Evolutionary conservation across 2,113 vertebrate genomes (phyloP).

Genomic region (Cygnus buccinator): DNA sequence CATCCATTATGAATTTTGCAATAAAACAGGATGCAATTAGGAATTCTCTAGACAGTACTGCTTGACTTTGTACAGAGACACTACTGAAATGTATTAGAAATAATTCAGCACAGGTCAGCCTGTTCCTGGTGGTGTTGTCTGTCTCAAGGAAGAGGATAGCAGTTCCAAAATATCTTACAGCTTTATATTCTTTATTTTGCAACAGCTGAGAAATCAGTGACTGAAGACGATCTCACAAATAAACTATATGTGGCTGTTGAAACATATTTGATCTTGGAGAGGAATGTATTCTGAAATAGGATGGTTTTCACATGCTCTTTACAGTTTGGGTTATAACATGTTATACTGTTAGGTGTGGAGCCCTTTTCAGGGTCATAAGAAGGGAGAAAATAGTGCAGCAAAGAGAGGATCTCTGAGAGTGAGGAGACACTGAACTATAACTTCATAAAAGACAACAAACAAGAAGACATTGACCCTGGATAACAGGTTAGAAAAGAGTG

Average conservation of each 20-base stretch:
- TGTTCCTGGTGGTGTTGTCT: neutral
- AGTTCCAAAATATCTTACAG: neutral
- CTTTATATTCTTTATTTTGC: neutral
- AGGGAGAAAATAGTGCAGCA: neutral
- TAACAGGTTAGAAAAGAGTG: neutral
- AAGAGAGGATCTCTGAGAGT: neutral
- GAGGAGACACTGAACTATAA: neutral
- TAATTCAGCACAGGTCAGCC: neutral
- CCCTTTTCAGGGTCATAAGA: slow-evolving; percentile 5
- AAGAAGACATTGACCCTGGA: neutral
- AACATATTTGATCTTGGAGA: neutral
- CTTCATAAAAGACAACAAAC: neutral
- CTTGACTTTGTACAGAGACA: neutral
- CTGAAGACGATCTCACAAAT: neutral
- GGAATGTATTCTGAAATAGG: neutral
- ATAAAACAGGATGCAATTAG: neutral
- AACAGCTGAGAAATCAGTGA: neutral
- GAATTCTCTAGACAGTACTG: fast-evolving
- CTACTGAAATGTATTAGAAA: neutral
- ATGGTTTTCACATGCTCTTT: neutral
- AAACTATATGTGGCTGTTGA: neutral
- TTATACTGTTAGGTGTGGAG: slow-evolving; percentile 2
- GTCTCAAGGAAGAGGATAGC: neutral
- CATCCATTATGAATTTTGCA: too few species aligned
- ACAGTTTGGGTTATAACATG: slow-evolving; percentile 13